Conservation (phyloP, 1,140 invertebrate genomes). For the Drosophila prosaltans region DNA sequence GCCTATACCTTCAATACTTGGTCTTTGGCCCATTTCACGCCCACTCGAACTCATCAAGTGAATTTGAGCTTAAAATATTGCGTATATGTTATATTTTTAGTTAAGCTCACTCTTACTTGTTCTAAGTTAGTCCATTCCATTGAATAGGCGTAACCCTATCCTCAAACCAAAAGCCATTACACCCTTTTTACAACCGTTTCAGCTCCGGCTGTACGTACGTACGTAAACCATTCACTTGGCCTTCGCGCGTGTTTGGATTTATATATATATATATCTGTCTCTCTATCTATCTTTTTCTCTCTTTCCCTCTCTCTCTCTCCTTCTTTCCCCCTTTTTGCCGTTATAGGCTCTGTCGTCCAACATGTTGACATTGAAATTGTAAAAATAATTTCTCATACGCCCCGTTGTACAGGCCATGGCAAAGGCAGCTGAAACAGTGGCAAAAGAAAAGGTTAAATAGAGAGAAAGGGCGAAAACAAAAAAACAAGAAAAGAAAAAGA, state of each 20-base stretch:
- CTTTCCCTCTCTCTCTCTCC: not conserved
- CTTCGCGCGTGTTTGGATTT: slow-evolving; percentile 47
- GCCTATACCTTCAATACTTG: slow-evolving; percentile 3
- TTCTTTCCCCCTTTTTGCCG: not conserved
- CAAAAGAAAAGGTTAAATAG: slow-evolving; percentile 5
- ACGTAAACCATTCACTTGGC: slow-evolving; percentile 28
- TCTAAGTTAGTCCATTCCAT: slow-evolving; percentile 6
- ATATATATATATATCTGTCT: not conserved
- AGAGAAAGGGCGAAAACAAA: too few species aligned
- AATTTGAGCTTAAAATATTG: slow-evolving; percentile 21
- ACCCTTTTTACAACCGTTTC: not conserved
- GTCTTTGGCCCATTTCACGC: not conserved
- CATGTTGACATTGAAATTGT: slow-evolving; percentile 78
- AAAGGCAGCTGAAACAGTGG: not conserved
- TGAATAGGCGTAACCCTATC: slow-evolving; percentile 1
- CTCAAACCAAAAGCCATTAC: too few species aligned
- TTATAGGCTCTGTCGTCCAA: slow-evolving; percentile 6
- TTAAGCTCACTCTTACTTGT: slow-evolving; percentile 20
- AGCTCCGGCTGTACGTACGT: not conserved
- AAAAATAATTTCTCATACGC: slow-evolving; percentile 69
- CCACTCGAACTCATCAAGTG: slow-evolving; percentile 2
- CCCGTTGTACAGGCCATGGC: slow-evolving; percentile 16
- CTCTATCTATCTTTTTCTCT: not conserved
- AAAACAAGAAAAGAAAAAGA: not conserved
- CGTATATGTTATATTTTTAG: slow-evolving; percentile 52